Evolutionary conservation across 2,888 invertebrate genomes (phyloP).

Genomic region (Oxyteleia sp.): DNA sequence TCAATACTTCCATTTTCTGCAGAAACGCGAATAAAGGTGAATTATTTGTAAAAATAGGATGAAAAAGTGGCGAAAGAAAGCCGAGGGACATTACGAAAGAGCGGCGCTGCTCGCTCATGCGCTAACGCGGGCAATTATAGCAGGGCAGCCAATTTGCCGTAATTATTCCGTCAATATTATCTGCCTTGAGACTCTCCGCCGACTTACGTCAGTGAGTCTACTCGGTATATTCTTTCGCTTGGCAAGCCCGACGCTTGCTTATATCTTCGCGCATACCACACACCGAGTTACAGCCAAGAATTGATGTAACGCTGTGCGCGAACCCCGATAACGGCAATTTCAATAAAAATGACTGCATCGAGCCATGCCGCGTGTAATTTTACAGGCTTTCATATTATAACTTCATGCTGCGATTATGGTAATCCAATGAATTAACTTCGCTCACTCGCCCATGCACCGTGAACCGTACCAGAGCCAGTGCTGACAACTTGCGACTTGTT

Average conservation of each 20-base stretch:
- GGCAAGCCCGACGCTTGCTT: constrained; percentile 40
- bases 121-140: constrained; percentile 77
- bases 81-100: constrained; percentile 60
- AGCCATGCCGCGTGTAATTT: constrained; percentile 76
- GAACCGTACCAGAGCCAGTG: too few relatives aligned
- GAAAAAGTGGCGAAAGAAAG: constrained; percentile 55
- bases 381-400: constrained; percentile 77
- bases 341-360: constrained; percentile 74
- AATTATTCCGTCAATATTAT: constrained; percentile 82
- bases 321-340: constrained; percentile 69
- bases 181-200: constrained; percentile 74
- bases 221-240: constrained; percentile 59
- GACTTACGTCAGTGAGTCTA: constrained; percentile 63
- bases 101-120: constrained; percentile 60
- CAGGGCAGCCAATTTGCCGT: constrained; percentile 80
- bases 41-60: constrained; percentile 51
- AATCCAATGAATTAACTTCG: too few relatives aligned
- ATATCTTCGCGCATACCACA: constrained; percentile 64
- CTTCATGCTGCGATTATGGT: too few relatives aligned
- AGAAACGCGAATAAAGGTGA: constrained; percentile 46
- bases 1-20: constrained; percentile 34
- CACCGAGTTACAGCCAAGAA: constrained; percentile 69
- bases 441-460: too few relatives aligned
- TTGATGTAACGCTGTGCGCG: constrained; percentile 67
- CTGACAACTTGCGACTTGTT: too few relatives aligned